Base-by-base conservation (phyloP, 35 echinoderm and acorn worm genomes). In the Hemicentrotus pulcherrimus region DNA sequence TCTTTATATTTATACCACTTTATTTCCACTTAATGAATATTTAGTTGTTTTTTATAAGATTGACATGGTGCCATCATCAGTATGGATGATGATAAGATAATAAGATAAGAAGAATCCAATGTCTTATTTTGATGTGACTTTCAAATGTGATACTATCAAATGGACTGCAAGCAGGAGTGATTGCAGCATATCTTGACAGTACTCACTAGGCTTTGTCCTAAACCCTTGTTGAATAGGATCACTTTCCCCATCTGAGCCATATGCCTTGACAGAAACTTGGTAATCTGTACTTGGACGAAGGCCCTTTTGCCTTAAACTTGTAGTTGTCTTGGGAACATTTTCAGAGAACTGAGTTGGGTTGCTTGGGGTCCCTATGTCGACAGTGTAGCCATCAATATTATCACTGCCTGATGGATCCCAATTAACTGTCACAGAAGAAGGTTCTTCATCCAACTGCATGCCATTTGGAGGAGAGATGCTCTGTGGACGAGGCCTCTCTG, bases 231-330 rank as follows among this genome's bases (percentile, higher is more conserved):
- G 32, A 33, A 90, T 41, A 41, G 88, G 88, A 15, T 90, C 32
- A 90, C 88, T 90, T 41, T 90, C 88, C 32, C 31, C 31, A 90
- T 16, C 88, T 33, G 88, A 32, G 46, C 18, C 46, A 41, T 10
- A 30, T 33, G 88, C 32, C 24, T 90, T 90, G 15, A 90, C 32
- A 33, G 88, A 90, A 90, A 90, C 88, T 47, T 41, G 32, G 46
- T 90, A 90, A 90, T 90, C 88, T 90, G 88, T 90, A 47, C 32
- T 47, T 4, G 88, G 88, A 18, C 46, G 88, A 18, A 90, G 32
- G n/a, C 46, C 46, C 32, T 47, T 47, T 24, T 41, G 32, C 12
- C 88, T 33, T 16, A 41, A 90, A 15, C 46, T 47, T 33, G 32
- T 90, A 18, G 88, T 90, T 5, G 32, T 47, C 11, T 24, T 33